phyloP scores from a whole-genome alignment of 2,888 invertebrate genomes.

The Microctonus hyperodae region DNA sequence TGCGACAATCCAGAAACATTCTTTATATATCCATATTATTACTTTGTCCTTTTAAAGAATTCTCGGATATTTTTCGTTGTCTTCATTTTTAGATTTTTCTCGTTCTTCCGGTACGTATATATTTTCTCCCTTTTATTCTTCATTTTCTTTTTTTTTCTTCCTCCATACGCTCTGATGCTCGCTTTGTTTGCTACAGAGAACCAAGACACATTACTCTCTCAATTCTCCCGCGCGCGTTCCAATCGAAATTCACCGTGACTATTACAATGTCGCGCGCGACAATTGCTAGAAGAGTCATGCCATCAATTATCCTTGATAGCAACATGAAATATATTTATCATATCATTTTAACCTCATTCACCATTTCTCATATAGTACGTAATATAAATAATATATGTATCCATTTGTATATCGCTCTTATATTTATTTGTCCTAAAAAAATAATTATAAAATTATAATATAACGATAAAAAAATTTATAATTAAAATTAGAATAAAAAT shows the following conservation, averaged over 20 bases:
- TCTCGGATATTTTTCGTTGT: background rate
- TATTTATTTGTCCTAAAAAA: too few species aligned
- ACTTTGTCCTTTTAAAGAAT: background rate
- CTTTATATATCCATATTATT: background rate
- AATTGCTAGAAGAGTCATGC: constrained; percentile 21
- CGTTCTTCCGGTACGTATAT: too few species aligned
- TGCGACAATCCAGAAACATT: background rate
- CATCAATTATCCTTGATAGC: constrained; percentile 26
- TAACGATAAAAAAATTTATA: too few species aligned
- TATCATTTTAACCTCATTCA: background rate
- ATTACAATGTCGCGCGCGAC: constrained; percentile 18
- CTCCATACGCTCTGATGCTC: background rate
- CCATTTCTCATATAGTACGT: background rate
- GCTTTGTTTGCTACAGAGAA: background rate
- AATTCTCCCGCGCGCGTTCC: constrained; percentile 21
- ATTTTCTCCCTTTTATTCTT: background rate
- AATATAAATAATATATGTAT: too few species aligned
- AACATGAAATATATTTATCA: constrained; percentile 3
- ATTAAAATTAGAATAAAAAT: too few species aligned
- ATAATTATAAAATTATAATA: too few species aligned
- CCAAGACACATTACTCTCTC: background rate
- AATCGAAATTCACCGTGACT: constrained; percentile 23
- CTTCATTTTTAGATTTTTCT: background rate
- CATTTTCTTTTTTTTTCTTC: background rate
- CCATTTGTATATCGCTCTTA: too few species aligned